phyloP scores from a whole-genome alignment of 1,140 invertebrate species.

The Apis mellifera region DNA sequence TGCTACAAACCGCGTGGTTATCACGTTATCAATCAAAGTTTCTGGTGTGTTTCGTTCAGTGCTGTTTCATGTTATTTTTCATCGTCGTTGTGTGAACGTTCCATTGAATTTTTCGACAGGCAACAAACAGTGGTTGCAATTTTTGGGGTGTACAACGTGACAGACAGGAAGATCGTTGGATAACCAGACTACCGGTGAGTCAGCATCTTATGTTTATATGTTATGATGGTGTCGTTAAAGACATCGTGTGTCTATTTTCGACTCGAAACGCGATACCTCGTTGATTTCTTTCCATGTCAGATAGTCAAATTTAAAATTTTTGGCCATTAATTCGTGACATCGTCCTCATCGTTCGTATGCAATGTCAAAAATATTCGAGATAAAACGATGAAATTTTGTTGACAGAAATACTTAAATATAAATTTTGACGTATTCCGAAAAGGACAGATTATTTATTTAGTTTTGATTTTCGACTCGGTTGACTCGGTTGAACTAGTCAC shows the following conservation, averaged over 20 bases:
- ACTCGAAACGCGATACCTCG: background rate
- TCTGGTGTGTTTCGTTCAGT: conserved; percentile 1
- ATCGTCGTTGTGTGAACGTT: background rate
- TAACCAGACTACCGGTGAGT: conserved; percentile 30
- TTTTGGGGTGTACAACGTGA: background rate
- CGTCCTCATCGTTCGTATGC: background rate
- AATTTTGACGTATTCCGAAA: background rate
- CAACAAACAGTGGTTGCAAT: background rate
- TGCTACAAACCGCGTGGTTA: conserved; percentile 11
- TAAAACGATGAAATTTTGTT: background rate
- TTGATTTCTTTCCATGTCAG: background rate
- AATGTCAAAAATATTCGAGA: background rate
- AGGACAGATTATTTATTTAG: background rate
- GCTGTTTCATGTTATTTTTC: background rate
- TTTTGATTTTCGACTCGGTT: background rate
- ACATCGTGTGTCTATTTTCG: background rate
- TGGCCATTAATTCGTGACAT: background rate
- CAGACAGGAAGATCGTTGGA: background rate
- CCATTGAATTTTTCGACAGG: background rate
- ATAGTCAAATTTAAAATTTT: background rate
- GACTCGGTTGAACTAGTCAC: background rate
- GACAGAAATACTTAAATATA: background rate
- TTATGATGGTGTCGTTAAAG: background rate
- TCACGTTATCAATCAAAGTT: background rate
- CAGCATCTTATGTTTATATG: conserved; percentile 17